A percentile compares a stretch with the other conserved stretches of the same genome.
These are phyloP conservation scores for Eumaeus atala DNA, from an alignment of 1,140 invertebrate species.

Conservation along the genomic window DNA sequence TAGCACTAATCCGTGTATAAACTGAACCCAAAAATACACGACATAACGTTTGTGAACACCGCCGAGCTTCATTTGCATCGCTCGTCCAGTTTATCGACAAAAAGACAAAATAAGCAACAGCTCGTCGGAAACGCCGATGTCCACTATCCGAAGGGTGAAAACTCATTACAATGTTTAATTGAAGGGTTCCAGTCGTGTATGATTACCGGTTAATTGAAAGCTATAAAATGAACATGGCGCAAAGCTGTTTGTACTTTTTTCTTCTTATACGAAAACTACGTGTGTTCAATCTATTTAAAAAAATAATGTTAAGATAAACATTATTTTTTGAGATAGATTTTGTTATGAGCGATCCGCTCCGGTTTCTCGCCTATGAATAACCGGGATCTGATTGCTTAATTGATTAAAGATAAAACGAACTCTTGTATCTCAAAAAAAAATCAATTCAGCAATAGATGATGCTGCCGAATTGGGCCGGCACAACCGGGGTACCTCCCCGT, in stretches of 20 bases:
- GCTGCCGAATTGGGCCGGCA: too few relatives aligned
- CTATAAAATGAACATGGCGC: conserved; percentile 60
- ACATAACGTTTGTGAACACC: conserved; percentile 20
- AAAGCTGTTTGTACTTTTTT: conserved; percentile 29
- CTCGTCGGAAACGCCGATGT: conserved; percentile 54
- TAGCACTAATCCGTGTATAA: too few relatives aligned
- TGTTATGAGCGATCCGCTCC: too few relatives aligned
- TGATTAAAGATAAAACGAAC: too few relatives aligned
- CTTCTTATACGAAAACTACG: background rate
- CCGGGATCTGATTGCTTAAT: too few relatives aligned
- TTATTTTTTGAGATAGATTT: conserved; percentile 10
- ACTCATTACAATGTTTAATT: conserved; percentile 70
- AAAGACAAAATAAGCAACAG: conserved; percentile 53
- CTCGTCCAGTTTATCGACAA: conserved; percentile 50
- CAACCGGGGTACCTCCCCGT: too few relatives aligned
- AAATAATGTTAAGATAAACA: too few relatives aligned
- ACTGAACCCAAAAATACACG: too few relatives aligned
- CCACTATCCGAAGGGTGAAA: conserved; percentile 69
- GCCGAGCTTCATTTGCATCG: conserved; percentile 28
- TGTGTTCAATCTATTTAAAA: too few relatives aligned
- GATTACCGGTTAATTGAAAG: conserved; percentile 72
- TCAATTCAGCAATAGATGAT: too few relatives aligned
- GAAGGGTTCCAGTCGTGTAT: conserved; percentile 66
- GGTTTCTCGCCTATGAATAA: too few relatives aligned
- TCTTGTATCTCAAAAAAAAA: too few relatives aligned